Evolutionary conservation across 2,888 invertebrate genomes (phyloP).

Genomic region (Argynnis bischoffii): DNA sequence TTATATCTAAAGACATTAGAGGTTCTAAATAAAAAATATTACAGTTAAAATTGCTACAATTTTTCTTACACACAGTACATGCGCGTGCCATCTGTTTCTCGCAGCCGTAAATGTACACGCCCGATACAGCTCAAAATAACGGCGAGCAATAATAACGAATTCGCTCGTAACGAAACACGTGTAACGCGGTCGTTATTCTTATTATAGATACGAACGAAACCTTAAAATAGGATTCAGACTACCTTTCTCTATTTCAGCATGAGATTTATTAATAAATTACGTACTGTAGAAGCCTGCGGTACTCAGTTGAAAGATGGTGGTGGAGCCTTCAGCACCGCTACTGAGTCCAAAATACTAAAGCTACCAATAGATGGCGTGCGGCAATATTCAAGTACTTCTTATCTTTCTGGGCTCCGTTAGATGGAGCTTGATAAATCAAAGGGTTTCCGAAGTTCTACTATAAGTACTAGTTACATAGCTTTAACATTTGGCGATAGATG

Average conservation of each 20-base stretch:
- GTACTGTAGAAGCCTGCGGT: conserved; percentile 52
- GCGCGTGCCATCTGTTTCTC: conserved; percentile 57
- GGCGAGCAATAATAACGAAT: conserved; percentile 68
- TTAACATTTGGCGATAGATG: conserved; percentile 52
- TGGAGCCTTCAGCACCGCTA: conserved; percentile 64
- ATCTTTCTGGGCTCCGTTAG: conserved; percentile 54
- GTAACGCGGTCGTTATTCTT: conserved; percentile 47
- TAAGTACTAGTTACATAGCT: conserved; percentile 39
- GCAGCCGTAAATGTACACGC: conserved; percentile 44
- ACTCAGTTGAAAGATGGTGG: conserved; percentile 62
- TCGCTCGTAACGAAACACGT: conserved; percentile 52
- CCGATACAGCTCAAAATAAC: conserved; percentile 54
- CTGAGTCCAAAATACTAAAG: conserved; percentile 24
- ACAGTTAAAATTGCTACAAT: neutral
- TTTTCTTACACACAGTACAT: neutral
- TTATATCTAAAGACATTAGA: too few species aligned
- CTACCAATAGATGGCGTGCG: conserved; percentile 60
- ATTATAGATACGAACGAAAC: conserved; percentile 47
- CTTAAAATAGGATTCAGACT: conserved; percentile 54
- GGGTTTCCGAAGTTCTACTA: conserved; percentile 29
- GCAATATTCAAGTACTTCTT: conserved; percentile 45
- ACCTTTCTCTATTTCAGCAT: conserved; percentile 53
- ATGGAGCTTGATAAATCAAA: conserved; percentile 54
- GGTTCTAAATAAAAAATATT: neutral
- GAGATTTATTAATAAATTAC: conserved; percentile 52